Base-by-base conservation (phyloP, 2,888 invertebrate species). In the Drosophila formosana region DNA sequence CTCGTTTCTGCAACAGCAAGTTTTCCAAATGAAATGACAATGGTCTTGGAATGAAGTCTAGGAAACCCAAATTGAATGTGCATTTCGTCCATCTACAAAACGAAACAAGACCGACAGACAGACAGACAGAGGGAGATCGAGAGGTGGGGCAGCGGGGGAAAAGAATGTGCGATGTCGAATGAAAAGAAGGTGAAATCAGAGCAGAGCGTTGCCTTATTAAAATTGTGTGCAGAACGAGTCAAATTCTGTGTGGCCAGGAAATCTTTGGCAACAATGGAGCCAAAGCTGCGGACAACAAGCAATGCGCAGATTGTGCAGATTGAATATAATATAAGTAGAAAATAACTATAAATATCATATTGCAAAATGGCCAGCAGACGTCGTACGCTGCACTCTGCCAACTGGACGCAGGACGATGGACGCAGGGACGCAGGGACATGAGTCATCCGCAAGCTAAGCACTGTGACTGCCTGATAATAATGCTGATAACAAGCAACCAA, bases 281-380 rank as follows among this genome's bases (percentile, higher is more conserved):
- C 60, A 55, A 56, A 60, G 51, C 46, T 37, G 64, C 57, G 30
- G 41, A 58, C 68, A 66, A 72, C 63, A 64, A 77, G 65, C 55
- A 71, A 26, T 52, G 66, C 66, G 63, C 82, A 79, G 75, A 86
- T 88, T 45, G 37, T 47, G 37, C 57, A 57, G 80, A 88, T 88
- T 82, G 88, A 73, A 88, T 80, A 88, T 74, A 82, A 78, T 78
- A 74, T 88, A 83, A 75, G 80, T 72, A 82, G 67, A 86, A 88
- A 88, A 88, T 80, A 80, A 75, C 89, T 87, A 87, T 88, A 85
- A 85, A 85, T 85, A 89, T 89, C 86, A 82, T 88, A 80, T 85
- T 88, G 78, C 88, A 61, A 72, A 80, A 86, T 86, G 73, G 69
- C 77, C 83, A 88, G 64, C 74, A 78, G 78, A 72, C 77, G 58